Evolutionary conservation across 2,888 invertebrate genomes (phyloP).

Genomic region (Cinara cedri): DNA sequence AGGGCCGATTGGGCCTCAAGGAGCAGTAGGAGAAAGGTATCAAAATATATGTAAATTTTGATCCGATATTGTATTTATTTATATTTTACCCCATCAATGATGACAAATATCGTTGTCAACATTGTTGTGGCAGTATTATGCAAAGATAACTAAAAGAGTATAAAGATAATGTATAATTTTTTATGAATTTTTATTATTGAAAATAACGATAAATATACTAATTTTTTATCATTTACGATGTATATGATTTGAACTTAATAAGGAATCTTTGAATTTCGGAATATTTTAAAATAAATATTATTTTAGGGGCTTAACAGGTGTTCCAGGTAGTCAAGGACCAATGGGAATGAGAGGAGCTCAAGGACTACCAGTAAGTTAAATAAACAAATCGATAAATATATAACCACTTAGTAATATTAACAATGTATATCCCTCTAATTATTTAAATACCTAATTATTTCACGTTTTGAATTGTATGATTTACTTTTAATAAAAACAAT

Average conservation of each 20-base stretch:
- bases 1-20: slow-evolving; percentile 58
- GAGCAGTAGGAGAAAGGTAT: slow-evolving; percentile 48
- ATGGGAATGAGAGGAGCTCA: slow-evolving; percentile 72
- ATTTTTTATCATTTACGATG: too few species aligned
- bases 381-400: slow-evolving; percentile 13
- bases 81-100: not conserved
- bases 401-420: too few species aligned
- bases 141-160: too few species aligned
- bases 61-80: not conserved
- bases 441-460: too few species aligned
- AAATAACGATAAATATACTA: not conserved
- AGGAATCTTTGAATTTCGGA: not conserved
- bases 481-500: too few species aligned
- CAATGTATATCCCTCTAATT: too few species aligned
- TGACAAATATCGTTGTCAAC: too few species aligned
- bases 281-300: not conserved
- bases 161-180: not conserved
- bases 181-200: not conserved
- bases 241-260: not conserved
- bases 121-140: too few species aligned
- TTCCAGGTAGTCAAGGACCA: slow-evolving; percentile 50
- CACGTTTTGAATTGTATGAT: too few species aligned
- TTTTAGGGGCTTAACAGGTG: slow-evolving; percentile 35
- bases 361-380: slow-evolving; percentile 75
- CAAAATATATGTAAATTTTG: not conserved